phyloP scores from a whole-genome alignment of 2,113 vertebrate species.

The Apteryx owenii region DNA sequence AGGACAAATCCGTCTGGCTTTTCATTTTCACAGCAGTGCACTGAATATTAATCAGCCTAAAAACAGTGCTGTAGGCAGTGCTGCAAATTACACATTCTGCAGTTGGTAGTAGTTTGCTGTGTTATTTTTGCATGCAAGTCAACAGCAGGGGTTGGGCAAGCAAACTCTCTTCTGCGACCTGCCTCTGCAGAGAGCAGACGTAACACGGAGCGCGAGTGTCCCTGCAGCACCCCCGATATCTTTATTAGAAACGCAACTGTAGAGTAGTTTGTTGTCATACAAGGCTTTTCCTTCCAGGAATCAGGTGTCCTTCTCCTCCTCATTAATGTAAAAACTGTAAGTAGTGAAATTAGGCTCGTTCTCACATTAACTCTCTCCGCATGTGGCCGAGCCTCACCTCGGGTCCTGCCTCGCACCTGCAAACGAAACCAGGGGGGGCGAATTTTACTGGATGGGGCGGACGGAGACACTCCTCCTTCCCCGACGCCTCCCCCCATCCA shows the following conservation, averaged over 20 bases:
- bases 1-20: not conserved
- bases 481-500: not conserved
- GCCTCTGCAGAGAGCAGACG: not conserved
- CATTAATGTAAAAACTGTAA: accelerated
- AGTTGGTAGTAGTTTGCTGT: not conserved
- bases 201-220: accelerated
- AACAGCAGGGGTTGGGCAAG: not conserved
- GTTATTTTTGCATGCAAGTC: not conserved
- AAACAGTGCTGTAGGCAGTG: not conserved
- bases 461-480: not conserved
- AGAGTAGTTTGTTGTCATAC: not conserved
- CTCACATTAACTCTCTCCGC: too few species aligned
- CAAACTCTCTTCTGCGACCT: accelerated
- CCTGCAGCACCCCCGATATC: not conserved
- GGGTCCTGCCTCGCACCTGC: not conserved
- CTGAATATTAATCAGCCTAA: slow-evolving; percentile 34
- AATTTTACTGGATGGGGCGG: not conserved
- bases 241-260: not conserved
- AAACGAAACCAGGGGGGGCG: not conserved
- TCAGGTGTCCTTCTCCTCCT: not conserved
- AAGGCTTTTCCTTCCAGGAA: not conserved
- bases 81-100: not conserved
- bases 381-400: accelerated
- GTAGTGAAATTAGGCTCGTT: accelerated
- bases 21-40: slow-evolving; percentile 18